Evolutionary conservation across 1,140 invertebrate genomes (phyloP).

Genomic region (Armadillidium nasatum): DNA sequence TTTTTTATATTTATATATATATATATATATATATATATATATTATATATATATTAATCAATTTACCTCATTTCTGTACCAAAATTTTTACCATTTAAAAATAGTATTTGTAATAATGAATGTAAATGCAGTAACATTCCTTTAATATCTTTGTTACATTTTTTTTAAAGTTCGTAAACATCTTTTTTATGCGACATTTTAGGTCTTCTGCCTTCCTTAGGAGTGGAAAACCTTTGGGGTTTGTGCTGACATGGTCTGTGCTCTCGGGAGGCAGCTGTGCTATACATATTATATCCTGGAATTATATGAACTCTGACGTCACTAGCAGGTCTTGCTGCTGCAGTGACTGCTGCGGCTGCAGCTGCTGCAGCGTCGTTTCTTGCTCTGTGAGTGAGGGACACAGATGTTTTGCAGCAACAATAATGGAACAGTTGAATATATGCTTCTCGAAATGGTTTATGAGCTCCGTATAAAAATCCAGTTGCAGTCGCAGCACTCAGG

Average conservation of each 20-base stretch:
- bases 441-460: conserved; percentile 56
- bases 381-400: conserved; percentile 60
- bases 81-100: too few relatives aligned
- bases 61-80: too few relatives aligned
- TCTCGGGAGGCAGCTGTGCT: conserved; percentile 59
- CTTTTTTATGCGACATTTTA: conserved; percentile 40
- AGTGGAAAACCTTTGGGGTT: conserved; percentile 13
- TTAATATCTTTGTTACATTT: neutral
- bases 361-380: conserved; percentile 55
- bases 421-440: conserved; percentile 71
- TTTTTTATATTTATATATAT: conserved; percentile 1
- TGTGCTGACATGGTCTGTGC: conserved; percentile 35
- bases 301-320: conserved; percentile 69
- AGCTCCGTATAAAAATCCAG: conserved; percentile 41
- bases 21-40: conserved; percentile 8
- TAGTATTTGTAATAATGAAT: too few relatives aligned
- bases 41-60: conserved; percentile 3
- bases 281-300: conserved; percentile 67
- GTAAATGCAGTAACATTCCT: too few relatives aligned
- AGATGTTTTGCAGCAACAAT: conserved; percentile 75
- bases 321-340: conserved; percentile 32
- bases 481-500: conserved; percentile 34
- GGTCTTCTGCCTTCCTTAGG: conserved; percentile 34
- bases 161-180: conserved; percentile 40
- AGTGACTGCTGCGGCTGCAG: conserved; percentile 53